phyloP scores from a whole-genome alignment of 2,113 vertebrate species.

The Silurus asotus region DNA sequence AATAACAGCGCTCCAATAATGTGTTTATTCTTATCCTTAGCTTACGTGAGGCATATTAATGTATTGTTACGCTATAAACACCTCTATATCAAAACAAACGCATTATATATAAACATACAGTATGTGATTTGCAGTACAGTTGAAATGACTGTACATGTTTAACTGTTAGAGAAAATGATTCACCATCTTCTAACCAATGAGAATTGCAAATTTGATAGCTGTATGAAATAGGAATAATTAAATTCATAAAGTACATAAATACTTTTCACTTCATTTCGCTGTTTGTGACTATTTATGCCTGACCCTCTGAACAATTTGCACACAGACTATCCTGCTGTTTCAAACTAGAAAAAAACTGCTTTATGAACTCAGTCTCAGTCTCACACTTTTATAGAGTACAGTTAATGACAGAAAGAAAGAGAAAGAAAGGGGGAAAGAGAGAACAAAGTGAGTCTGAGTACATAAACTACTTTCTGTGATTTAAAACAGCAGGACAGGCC shows the following conservation, averaged over 20 bases:
- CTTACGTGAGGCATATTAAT: not conserved
- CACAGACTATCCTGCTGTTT: slow-evolving; percentile 30
- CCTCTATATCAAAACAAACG: not conserved
- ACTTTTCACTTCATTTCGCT: not conserved
- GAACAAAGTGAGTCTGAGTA: slow-evolving; percentile 9
- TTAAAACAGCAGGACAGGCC: slow-evolving; percentile 25
- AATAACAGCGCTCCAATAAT: not conserved
- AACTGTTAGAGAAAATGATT: not conserved
- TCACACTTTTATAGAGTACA: slow-evolving; percentile 33
- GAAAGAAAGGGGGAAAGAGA: not conserved
- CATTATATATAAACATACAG: not conserved
- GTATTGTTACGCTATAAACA: not conserved
- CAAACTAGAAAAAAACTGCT: slow-evolving; percentile 20
- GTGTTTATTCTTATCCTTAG: not conserved
- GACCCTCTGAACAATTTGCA: not conserved
- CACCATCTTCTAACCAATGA: not conserved
- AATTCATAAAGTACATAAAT: not conserved
- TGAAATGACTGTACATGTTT: not conserved
- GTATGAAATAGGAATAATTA: not conserved
- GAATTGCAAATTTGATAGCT: not conserved
- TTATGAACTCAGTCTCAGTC: slow-evolving; percentile 36
- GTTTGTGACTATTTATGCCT: not conserved
- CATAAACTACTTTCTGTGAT: slow-evolving; percentile 14
- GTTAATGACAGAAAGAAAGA: slow-evolving; percentile 28
- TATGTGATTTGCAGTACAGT: not conserved